Conservation (phyloP, 2,888 invertebrate genomes). For the Andrena hattorfiana region DNA sequence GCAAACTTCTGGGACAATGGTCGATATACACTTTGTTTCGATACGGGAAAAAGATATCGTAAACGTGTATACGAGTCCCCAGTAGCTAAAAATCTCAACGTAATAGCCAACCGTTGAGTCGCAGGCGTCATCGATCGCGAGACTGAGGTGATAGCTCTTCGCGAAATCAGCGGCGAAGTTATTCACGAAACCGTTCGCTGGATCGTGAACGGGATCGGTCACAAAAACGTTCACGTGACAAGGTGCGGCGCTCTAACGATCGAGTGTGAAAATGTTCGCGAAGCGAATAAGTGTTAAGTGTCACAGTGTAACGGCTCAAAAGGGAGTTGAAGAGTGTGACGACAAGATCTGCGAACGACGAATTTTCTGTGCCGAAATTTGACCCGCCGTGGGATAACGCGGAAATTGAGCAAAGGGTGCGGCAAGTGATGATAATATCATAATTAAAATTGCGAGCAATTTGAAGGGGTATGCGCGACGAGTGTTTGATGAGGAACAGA, state of each 20-base stretch:
- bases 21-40: background rate
- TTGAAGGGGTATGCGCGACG: background rate
- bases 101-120: background rate
- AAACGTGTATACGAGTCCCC: background rate
- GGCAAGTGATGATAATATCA: background rate
- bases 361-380: background rate
- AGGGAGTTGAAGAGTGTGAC: background rate
- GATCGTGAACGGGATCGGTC: no score
- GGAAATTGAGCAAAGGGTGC: background rate
- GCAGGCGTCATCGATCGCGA: no score
- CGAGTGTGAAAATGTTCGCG: no score
- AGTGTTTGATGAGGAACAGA: background rate
- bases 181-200: no score
- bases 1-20: background rate
- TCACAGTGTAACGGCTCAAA: background rate
- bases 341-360: background rate
- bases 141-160: no score
- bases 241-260: no score
- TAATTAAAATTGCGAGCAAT: background rate
- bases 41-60: background rate
- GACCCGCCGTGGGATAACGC: background rate
- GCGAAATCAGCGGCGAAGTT: no score
- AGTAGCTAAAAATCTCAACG: slow-evolving; percentile 4
- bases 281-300: no score
- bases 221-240: no score